phyloP scores from a whole-genome alignment of 2,888 invertebrate species.

The Pseudococcus viburni region DNA sequence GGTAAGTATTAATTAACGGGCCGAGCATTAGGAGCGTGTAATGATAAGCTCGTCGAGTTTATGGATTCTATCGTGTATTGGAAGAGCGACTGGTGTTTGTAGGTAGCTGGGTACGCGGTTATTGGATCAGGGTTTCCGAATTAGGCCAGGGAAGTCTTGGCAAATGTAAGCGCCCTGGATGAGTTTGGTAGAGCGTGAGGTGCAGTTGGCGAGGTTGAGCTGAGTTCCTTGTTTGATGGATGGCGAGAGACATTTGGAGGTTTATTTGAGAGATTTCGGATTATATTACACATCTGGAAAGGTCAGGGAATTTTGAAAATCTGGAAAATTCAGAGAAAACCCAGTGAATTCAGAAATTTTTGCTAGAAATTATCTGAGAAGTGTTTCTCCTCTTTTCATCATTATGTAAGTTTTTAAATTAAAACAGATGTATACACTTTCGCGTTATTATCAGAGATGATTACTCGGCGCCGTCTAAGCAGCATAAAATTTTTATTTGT shows the following conservation, averaged over 20 bases:
- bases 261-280: background rate
- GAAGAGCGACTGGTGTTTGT: background rate
- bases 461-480: no score
- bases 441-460: no score
- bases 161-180: background rate
- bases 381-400: no score
- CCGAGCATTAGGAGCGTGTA: conserved; percentile 29
- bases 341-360: no score
- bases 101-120: background rate
- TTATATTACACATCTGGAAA: background rate
- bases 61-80: background rate
- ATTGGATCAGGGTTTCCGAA: conserved; percentile 20
- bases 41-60: background rate
- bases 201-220: background rate
- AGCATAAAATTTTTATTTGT: no score
- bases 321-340: no score
- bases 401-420: no score
- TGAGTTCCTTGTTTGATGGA: background rate
- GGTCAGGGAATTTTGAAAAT: no score
- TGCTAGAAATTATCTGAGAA: no score
- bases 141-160: background rate
- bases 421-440: no score
- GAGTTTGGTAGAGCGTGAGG: background rate
- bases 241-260: background rate
- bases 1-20: background rate